Percentiles rank a stretch among this genome's conserved stretches.
Conservation (phyloP, 2,113 vertebrate genomes). For the Sinosuthora webbiana region DNA sequence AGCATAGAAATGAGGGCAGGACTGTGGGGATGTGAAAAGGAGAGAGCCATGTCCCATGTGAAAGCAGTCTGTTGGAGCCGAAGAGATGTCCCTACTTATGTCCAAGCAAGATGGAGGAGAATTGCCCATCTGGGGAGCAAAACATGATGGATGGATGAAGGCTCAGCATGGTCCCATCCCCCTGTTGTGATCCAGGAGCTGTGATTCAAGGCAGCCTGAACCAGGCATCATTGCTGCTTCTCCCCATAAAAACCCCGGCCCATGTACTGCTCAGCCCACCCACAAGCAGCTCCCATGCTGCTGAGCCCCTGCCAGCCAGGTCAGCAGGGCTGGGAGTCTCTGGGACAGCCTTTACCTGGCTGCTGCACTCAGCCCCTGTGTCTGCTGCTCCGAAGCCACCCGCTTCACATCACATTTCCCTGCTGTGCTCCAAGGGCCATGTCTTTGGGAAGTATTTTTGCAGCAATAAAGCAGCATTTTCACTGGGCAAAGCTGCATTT, state of each 20-base stretch:
- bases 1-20: background rate
- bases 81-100: background rate
- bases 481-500: slow-evolving; percentile 9
- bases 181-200: fast-evolving
- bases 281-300: background rate
- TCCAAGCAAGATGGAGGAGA: background rate
- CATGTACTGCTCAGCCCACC: background rate
- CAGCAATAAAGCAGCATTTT: slow-evolving; percentile 39
- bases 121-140: background rate
- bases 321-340: background rate
- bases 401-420: background rate
- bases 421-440: background rate
- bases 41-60: background rate
- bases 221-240: fast-evolving
- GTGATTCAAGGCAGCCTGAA: background rate
- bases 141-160: fast-evolving
- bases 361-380: background rate
- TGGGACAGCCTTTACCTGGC: background rate
- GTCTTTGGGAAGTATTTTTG: slow-evolving; percentile 3
- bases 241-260: background rate
- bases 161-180: background rate
- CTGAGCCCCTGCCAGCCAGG: background rate
- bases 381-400: fast-evolving
- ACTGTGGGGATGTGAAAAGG: fast-evolving
- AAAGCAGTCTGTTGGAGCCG: background rate